These are phyloP conservation scores for Coranthus polyacanthus DNA, from an alignment of 2,797 vertebrate species.

Conservation along the genomic window DNA sequence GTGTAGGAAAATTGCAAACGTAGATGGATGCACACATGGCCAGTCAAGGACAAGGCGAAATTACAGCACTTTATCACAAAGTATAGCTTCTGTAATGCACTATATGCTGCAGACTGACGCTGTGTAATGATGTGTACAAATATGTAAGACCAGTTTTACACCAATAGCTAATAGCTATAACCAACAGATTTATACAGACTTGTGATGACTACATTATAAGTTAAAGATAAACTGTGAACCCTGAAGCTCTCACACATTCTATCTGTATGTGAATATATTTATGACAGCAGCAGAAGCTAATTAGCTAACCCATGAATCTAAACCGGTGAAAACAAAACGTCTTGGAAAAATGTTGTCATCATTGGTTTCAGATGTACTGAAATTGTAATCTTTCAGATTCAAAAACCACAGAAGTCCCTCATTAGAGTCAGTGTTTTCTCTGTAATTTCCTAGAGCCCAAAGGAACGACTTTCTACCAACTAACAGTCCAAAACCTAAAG, in stretches of 20 bases:
- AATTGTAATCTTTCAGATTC: too few relatives aligned
- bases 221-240: not conserved
- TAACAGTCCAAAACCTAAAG: too few relatives aligned
- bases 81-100: not conserved
- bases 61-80: not conserved
- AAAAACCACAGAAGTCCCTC: too few relatives aligned
- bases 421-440: too few relatives aligned
- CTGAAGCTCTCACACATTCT: not conserved
- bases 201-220: not conserved
- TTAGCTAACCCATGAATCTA: not conserved
- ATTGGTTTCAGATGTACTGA: too few relatives aligned
- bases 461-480: too few relatives aligned
- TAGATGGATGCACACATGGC: not conserved
- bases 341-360: not conserved
- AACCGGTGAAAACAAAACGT: not conserved
- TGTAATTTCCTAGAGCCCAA: too few relatives aligned
- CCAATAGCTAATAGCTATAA: not conserved
- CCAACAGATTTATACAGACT: not conserved
- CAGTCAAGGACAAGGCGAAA: not conserved
- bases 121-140: conserved; percentile 11
- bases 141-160: not conserved
- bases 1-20: not conserved
- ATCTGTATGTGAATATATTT: not conserved
- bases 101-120: conserved; percentile 1
- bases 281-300: not conserved